Conservation (phyloP, 2,797 vertebrate genomes). For the Hyperoplus lanceolatus region DNA sequence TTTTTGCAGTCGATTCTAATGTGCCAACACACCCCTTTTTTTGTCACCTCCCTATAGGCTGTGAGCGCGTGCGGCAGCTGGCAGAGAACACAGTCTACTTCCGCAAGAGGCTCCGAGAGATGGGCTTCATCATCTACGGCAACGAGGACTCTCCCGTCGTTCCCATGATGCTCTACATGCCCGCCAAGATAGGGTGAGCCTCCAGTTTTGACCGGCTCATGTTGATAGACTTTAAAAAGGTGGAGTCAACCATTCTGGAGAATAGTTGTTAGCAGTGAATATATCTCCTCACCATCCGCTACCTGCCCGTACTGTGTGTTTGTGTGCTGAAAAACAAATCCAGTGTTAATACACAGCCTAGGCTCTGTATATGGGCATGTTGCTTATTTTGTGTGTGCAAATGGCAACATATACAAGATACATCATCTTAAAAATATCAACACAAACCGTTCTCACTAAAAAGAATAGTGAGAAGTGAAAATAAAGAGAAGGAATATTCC, state of each 20-base stretch:
- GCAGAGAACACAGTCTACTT: conserved; percentile 94
- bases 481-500: too few relatives aligned
- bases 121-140: conserved; percentile 98
- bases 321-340: too few relatives aligned
- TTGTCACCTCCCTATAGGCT: conserved; percentile 38
- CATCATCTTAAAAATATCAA: too few relatives aligned
- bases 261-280: too few relatives aligned
- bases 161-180: conserved; percentile 98
- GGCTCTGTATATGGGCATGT: background rate
- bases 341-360: too few relatives aligned
- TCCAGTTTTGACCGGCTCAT: background rate
- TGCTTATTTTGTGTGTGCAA: background rate
- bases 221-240: too few relatives aligned
- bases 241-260: too few relatives aligned
- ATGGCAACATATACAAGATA: too few relatives aligned
- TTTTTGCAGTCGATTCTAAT: background rate
- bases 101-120: conserved; percentile 90
- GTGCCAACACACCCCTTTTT: background rate
- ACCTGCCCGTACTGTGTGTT: too few relatives aligned
- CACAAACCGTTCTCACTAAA: too few relatives aligned
- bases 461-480: too few relatives aligned
- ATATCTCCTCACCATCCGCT: too few relatives aligned
- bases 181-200: conserved; percentile 94
- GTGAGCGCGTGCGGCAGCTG: conserved; percentile 83
- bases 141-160: conserved; percentile 95